These are phyloP conservation scores for Stichopus chloronotus DNA, from an alignment of 35 echinoderm and acorn worm species.

Conservation along the genomic window DNA sequence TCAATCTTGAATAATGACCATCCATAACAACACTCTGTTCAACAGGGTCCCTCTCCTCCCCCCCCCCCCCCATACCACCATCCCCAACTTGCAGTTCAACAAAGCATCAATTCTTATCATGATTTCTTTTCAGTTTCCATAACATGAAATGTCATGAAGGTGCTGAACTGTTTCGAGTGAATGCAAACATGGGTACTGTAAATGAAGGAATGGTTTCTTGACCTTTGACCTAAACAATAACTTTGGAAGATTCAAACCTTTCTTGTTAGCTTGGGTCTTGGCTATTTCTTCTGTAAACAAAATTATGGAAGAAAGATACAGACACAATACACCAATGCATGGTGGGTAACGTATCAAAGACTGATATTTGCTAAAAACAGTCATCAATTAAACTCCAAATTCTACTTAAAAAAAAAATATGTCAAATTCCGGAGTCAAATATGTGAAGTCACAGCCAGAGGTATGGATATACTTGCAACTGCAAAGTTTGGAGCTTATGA, in stretches of 20 bases:
- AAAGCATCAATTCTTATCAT: too few species aligned
- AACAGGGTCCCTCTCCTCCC: not conserved
- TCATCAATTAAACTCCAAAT: not conserved
- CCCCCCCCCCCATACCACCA: not conserved
- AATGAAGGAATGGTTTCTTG: not conserved
- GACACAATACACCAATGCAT: constrained; percentile 20
- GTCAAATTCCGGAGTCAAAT: too few species aligned
- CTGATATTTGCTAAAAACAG: not conserved
- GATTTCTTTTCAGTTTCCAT: too few species aligned
- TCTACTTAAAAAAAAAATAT: not conserved
- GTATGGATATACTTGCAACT: too few species aligned
- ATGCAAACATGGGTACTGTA: not conserved
- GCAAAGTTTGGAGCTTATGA: too few species aligned
- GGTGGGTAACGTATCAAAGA: not conserved
- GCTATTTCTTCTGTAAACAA: constrained; percentile 29
- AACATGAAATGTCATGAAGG: too few species aligned
- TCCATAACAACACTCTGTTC: too few species aligned
- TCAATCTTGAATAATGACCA: too few species aligned
- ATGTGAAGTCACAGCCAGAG: too few species aligned
- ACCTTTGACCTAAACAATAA: constrained; percentile 9
- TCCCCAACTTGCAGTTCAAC: not conserved
- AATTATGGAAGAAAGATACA: constrained; percentile 24
- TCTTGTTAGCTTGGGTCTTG: constrained; percentile 34
- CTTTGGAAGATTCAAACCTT: constrained; percentile 44
- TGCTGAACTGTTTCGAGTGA: too few species aligned